Percentiles rank a stretch among this genome's conserved stretches.
phyloP scores from a whole-genome alignment of 1,140 invertebrate species.

The Euwallacea fornicatus region DNA sequence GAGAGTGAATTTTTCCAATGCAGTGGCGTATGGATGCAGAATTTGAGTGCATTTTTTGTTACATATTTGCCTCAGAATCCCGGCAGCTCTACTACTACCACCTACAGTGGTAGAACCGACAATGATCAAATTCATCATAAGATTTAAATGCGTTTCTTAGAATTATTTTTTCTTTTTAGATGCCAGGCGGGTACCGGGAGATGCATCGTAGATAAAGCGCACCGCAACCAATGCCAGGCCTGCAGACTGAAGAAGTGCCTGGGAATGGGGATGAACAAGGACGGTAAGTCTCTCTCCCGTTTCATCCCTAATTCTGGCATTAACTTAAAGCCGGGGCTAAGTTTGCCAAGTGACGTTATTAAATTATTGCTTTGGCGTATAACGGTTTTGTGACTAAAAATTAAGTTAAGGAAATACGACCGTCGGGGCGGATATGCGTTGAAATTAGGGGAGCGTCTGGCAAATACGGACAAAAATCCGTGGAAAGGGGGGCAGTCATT shows the following conservation, averaged over 20 bases:
- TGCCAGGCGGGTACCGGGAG: constrained; percentile 95
- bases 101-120: too few relatives aligned
- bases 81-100: too few relatives aligned
- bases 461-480: too few relatives aligned
- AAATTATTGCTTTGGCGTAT: constrained; percentile 31
- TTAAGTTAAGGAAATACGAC: constrained; percentile 15
- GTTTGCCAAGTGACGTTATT: constrained; percentile 33
- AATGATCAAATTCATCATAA: too few relatives aligned
- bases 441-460: constrained; percentile 9
- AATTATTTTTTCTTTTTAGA: constrained; percentile 60
- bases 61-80: too few relatives aligned
- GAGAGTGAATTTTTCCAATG: too few relatives aligned
- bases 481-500: too few relatives aligned
- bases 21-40: too few relatives aligned
- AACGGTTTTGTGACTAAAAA: constrained; percentile 31
- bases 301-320: constrained; percentile 28
- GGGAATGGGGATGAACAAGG: constrained; percentile 99
- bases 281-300: constrained; percentile 74
- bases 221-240: constrained; percentile 97
- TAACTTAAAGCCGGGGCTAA: constrained; percentile 30
- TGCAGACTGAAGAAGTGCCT: constrained; percentile 98
- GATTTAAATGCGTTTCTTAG: neutral
- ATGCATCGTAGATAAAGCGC: constrained; percentile 97
- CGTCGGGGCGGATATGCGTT: neutral
- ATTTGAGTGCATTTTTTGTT: too few relatives aligned